These are phyloP conservation scores for Triplophysa bombifrons DNA, from an alignment of 2,797 vertebrate species.

Conservation along the genomic window DNA sequence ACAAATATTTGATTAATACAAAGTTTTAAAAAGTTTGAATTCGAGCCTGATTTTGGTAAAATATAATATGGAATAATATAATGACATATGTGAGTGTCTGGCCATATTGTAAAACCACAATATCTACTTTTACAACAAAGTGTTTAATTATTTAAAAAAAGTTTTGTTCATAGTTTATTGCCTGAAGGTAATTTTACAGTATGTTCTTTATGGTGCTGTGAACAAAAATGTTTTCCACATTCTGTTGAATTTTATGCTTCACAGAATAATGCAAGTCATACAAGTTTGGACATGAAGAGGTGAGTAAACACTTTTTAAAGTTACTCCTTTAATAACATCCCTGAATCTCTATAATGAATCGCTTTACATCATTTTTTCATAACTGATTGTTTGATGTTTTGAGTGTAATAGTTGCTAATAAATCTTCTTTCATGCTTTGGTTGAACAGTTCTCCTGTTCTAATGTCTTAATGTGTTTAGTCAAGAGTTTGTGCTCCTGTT, in stretches of 20 bases:
- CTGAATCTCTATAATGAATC: not conserved
- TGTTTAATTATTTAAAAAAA: too few relatives aligned
- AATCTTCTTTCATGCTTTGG: slow-evolving; percentile 5
- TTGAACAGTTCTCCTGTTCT: not conserved
- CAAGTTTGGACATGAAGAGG: not conserved
- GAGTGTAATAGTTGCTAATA: slow-evolving; percentile 7
- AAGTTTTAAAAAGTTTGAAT: too few relatives aligned
- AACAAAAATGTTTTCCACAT: not conserved
- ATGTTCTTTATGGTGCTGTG: not conserved
- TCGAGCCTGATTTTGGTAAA: too few relatives aligned
- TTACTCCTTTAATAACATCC: not conserved
- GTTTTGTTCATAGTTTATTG: too few relatives aligned
- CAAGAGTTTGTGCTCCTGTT: slow-evolving; percentile 47
- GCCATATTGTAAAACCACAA: too few relatives aligned
- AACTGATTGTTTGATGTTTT: not conserved
- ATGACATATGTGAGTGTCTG: too few relatives aligned
- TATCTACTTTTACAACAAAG: too few relatives aligned
- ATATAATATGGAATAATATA: too few relatives aligned
- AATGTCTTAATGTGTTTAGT: slow-evolving; percentile 6
- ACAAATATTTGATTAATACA: too few relatives aligned
- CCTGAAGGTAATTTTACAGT: too few relatives aligned
- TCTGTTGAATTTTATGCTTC: not conserved
- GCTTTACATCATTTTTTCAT: too few relatives aligned
- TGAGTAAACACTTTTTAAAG: not conserved
- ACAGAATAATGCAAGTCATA: not conserved